Base-by-base conservation (phyloP, 2,113 vertebrate species). In the Corythaeola cristata region DNA sequence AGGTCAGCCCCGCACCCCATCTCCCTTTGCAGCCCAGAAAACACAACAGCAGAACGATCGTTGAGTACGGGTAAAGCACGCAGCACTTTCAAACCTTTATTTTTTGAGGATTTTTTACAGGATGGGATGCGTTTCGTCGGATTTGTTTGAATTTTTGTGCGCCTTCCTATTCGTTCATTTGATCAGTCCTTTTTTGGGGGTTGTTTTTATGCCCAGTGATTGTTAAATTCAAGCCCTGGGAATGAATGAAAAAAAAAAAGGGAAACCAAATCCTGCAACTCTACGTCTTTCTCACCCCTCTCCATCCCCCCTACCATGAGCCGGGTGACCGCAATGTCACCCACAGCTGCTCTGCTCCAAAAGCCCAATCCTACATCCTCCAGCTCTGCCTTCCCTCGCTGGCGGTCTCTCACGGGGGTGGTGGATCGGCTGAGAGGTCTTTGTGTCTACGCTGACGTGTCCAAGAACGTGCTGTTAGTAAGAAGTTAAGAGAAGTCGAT, bases 51-150 rank as follows among this genome's bases (percentile, higher is more conserved):
- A 95, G 93, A 22, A 68, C 22, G 84, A 83, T 83, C 91, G 69
- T 14, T 52, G 95, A 97, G 87, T 77, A 88, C 93, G 89, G 96
- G 93, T 85, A 91, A 96, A 97, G 96, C 98, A 97, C 10, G n/a
- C 39, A 95, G 96, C 97, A 93, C 98, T 96, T 97, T 94, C 94
- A 97, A 92, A 96, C 69, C 90, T 98, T 98, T 98, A 97, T 98
- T 98, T 96, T 92, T 90, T 2, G 14, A 84, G 77, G 83, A 76
- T 77, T 37, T 83, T 93, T 88, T 85, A 87, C 78, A 93, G 55
- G 89, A 82, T 94, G 84, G 58, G 52, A 79, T 50, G 82, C 0
- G 6, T 68, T 89, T 84, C 12, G 4, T 71, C 63, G 85, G 26
- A 6, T 6, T 45, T 21, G 17, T 41, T 78, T 86, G 52, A 20